These are phyloP conservation scores for Trididemnum nubilum DNA, from an alignment of 23 tunicate species.

Conservation along the genomic window DNA sequence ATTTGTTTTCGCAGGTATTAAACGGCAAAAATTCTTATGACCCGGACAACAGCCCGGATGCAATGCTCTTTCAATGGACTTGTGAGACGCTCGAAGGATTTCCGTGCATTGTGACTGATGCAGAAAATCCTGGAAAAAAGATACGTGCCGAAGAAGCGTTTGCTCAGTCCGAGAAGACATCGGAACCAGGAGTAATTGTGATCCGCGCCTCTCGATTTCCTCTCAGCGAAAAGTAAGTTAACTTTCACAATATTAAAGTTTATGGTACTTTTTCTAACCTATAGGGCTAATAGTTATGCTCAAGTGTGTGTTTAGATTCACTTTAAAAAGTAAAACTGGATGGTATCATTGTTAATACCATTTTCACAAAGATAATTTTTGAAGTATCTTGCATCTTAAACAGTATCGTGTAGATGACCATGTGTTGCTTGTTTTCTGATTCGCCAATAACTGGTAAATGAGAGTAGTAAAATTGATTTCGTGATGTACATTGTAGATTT, in stretches of 20 bases:
- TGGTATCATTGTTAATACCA: too few relatives aligned
- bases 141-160: slow-evolving; percentile 18
- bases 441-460: too few relatives aligned
- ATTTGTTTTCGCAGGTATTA: slow-evolving; percentile 10
- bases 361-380: too few relatives aligned
- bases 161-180: neutral
- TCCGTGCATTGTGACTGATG: slow-evolving; percentile 1
- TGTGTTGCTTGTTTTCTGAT: too few relatives aligned
- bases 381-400: too few relatives aligned
- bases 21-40: slow-evolving; percentile 13
- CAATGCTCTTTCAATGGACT: neutral
- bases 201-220: slow-evolving; percentile 12
- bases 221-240: slow-evolving; percentile 8
- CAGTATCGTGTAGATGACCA: too few relatives aligned
- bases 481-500: too few relatives aligned
- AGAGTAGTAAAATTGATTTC: too few relatives aligned
- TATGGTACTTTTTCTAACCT: neutral
- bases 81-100: slow-evolving; percentile 10
- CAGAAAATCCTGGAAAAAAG: neutral
- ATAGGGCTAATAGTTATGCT: too few relatives aligned
- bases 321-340: too few relatives aligned
- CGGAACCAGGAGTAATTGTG: neutral
- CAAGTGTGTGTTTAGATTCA: too few relatives aligned
- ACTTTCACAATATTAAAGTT: neutral
- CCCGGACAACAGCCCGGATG: neutral